Evolutionary conservation across 2,113 vertebrate genomes (phyloP), one percentile per base, ranked within the genome.

Genomic region (Cyprinus carpio): DNA sequence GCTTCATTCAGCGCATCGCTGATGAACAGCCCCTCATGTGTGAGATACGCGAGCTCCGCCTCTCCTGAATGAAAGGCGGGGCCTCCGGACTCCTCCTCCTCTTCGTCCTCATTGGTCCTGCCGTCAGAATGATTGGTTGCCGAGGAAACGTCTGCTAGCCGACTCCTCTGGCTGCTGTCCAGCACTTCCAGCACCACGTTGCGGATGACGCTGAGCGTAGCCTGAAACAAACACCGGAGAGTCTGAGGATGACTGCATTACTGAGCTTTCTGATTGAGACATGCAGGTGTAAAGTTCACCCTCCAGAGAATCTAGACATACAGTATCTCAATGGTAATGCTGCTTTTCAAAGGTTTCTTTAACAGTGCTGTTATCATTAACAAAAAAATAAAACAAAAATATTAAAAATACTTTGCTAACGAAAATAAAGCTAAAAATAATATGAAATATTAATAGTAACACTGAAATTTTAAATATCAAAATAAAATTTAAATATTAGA

Each of bases 11-110:
- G 95, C 0, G 98, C 97, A 1, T 99, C 98, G 11, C 98, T 99
- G 89, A 99, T 97, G 88, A 99, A 99, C 92, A 98, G 90, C 77
- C 98, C 97, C 91, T 99, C 98, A 0, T 99, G 97, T 16, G 96
- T 99, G 91, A 99, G 95, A 91, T 98, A 99, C 80, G 97, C 98
- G 84, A 99, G 95, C 90, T 98, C 97, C 0, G 95, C 93, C 86
- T 97, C 96, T 84, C 86, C 90, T 34, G 34, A 5, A 34, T 34
- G 34, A 34, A 34, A 5, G 34, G 34, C 4, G 4, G 34, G 34
- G 71, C 40, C 54, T 40, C 9, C 40, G 23, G 72, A 18, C 12
- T 84, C 34, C 81, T 84, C 83, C 8, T 46, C 77, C 2, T 90
- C 88, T 37, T 65, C 82, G 0, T 62, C 20, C 0, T 80, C 31